phyloP scores from a whole-genome alignment of 2,888 invertebrate species.

The Tetropium fuscum region DNA sequence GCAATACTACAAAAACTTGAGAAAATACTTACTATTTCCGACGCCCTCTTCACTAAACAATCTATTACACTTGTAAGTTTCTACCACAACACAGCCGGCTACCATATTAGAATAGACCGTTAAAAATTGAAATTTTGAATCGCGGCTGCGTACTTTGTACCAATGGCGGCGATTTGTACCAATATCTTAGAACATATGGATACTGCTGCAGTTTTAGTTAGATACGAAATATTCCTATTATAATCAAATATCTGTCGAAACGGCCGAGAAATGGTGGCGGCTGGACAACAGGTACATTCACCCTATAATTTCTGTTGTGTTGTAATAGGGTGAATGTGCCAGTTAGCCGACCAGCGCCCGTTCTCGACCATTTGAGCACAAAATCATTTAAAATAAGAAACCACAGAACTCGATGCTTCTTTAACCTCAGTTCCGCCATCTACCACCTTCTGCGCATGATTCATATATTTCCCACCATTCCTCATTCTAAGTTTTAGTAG shows the following conservation, averaged over 20 bases:
- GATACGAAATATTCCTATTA: background rate
- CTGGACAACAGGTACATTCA: background rate
- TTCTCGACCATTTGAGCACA: too few species aligned
- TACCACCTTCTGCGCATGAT: too few species aligned
- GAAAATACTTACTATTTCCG: conserved; percentile 14
- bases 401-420: too few species aligned
- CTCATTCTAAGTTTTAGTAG: too few species aligned
- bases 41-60: background rate
- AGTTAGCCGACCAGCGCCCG: too few species aligned
- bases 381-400: too few species aligned
- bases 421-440: too few species aligned
- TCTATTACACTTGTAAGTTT: background rate
- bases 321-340: too few species aligned
- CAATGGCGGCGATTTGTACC: background rate
- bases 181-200: background rate
- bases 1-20: background rate
- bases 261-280: background rate
- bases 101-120: background rate
- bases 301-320: too few species aligned
- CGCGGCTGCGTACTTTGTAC: background rate
- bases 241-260: background rate
- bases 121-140: background rate
- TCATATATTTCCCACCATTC: too few species aligned
- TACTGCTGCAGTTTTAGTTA: background rate
- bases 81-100: background rate